Percentiles rank a stretch among this genome's conserved stretches.
phyloP scores from a whole-genome alignment of 2,888 invertebrate species.

The Bellardia bayeri region DNA sequence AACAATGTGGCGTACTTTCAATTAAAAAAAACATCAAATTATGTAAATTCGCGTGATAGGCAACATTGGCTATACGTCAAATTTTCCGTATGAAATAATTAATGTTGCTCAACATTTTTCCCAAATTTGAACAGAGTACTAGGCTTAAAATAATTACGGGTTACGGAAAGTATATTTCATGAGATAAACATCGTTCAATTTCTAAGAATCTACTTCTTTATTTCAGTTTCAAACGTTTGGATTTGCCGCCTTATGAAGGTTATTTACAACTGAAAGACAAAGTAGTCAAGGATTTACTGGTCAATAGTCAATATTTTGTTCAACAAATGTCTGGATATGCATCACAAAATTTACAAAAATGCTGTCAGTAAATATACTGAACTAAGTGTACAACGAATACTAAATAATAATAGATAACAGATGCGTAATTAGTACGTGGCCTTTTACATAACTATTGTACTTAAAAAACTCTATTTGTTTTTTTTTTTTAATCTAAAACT shows the following conservation, averaged over 20 bases:
- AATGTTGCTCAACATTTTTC: no score
- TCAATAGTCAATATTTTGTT: slow-evolving; percentile 91
- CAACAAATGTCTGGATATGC: slow-evolving; percentile 46
- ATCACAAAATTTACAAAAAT: slow-evolving; percentile 55
- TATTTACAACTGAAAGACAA: slow-evolving; percentile 98
- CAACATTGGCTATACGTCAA: no score
- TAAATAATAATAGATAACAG: slow-evolving; percentile 65
- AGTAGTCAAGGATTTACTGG: slow-evolving; percentile 99
- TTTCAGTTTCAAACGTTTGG: slow-evolving; percentile 98
- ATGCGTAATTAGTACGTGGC: slow-evolving; percentile 72
- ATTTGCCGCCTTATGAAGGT: slow-evolving; percentile 98
- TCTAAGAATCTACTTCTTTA: slow-evolving; percentile 18
- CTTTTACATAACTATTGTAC: slow-evolving; percentile 71
- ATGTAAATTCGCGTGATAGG: no score
- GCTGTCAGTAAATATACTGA: slow-evolving; percentile 73
- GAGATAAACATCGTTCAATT: no score
- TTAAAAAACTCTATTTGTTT: slow-evolving; percentile 59
- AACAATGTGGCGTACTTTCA: no score
- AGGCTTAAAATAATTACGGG: no score
- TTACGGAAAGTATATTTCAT: no score
- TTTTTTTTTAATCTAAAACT: slow-evolving; percentile 6
- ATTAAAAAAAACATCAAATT: no score
- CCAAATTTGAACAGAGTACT: no score
- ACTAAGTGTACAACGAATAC: slow-evolving; percentile 69
- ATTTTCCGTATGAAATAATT: no score